Conservation (phyloP, 1,140 invertebrate genomes). For the Brachionus paranguensis region DNA sequence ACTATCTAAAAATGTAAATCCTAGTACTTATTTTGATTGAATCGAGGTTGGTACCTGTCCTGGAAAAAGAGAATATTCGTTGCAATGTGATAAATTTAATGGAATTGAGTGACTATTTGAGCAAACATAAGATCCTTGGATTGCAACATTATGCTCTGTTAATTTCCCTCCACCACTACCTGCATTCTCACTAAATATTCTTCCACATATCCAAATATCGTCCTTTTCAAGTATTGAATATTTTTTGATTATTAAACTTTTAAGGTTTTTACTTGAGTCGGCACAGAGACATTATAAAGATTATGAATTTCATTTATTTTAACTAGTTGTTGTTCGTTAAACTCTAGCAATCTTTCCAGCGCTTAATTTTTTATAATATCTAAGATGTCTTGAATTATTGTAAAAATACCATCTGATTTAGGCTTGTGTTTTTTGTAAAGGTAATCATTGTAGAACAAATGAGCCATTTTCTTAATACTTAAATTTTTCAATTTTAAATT, state of each 20-base stretch:
- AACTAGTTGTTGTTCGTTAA: constrained; percentile 12
- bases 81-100: constrained; percentile 9
- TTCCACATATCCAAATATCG: constrained; percentile 37
- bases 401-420: constrained; percentile 6
- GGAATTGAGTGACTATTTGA: constrained; percentile 28
- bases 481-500: neutral
- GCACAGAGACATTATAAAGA: constrained; percentile 22
- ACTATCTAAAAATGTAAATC: neutral
- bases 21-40: neutral
- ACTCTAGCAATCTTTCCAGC: neutral
- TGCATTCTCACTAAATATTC: constrained; percentile 32
- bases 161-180: constrained; percentile 32
- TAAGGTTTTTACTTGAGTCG: neutral
- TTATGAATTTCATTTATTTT: constrained; percentile 18
- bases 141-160: constrained; percentile 25
- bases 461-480: neutral
- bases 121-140: constrained; percentile 34
- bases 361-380: neutral
- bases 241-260: neutral
- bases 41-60: neutral
- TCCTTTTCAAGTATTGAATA: neutral
- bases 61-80: constrained; percentile 32
- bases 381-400: neutral
- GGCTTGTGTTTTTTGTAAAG: constrained; percentile 7
- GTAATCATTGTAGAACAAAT: constrained; percentile 22